Base-by-base conservation (phyloP, 2,113 vertebrate species). In the Neodon shergylaensis region DNA sequence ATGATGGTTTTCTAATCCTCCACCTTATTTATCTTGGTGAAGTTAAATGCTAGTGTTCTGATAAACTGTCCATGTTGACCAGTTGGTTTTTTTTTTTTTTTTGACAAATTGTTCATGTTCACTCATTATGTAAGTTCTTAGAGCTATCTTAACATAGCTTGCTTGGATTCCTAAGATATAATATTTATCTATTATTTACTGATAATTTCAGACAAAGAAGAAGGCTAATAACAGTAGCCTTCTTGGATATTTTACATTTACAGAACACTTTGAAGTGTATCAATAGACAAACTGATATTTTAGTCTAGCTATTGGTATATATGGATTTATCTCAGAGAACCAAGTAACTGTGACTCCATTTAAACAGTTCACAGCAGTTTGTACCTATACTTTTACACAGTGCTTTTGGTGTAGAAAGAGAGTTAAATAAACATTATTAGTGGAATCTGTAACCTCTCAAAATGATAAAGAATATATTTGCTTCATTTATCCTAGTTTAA, bases 241-340 rank as follows among this genome's bases (percentile, higher is more conserved):
- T 92, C 84, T 82, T 31, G 13, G 19, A 39, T 31, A 42, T 66
- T 33, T 92, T 76, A 76, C 49, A 24, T 86, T 95, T 94, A 86
- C 6, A 83, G 13, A 14, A 44, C 73, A 3, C 44, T 91, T 86
- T 36, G 31, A 54, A 83, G 17, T 28, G 39, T 68, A 73, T 72
- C 17, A 52, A 31, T 92, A 47, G 44, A 1, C 90, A 92, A 54
- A 26, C 3, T 24, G 28, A 17, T 4, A 39, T 77, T 44, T 78
- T 65, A 58, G 7, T 17, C 33, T 72, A 42, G 17, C 7, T 72
- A n/a, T 91, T 49, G 68, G 4, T 58, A 66, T 28, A 84, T 19
- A 68, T 13, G 70, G 44, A n/a, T 79, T 79, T 66, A 19, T 39
- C 54, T 68, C 24, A 76, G n/a, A 44, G 17, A 68, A 52, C 1